These are phyloP conservation scores for Micrasema longulum DNA, from an alignment of 1,140 invertebrate species.

Conservation along the genomic window DNA sequence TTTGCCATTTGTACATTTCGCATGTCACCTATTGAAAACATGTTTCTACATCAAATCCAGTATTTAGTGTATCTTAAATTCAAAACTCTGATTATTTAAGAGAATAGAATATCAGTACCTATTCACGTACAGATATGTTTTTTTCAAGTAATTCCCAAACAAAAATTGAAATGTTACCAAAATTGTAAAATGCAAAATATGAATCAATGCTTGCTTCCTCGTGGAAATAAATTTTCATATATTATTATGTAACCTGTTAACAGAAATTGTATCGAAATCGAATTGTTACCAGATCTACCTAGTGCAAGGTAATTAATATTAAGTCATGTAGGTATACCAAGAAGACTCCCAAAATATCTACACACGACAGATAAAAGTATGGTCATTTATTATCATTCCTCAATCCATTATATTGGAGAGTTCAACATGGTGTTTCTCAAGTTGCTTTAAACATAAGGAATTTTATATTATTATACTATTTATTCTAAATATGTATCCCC, in stretches of 20 bases:
- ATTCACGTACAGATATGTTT: too few species aligned
- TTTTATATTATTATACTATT: neutral
- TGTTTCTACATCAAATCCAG: too few species aligned
- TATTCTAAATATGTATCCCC: conserved; percentile 2
- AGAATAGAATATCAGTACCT: too few species aligned
- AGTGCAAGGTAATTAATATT: conserved; percentile 28
- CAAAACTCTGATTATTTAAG: too few species aligned
- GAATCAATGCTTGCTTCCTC: conserved; percentile 8
- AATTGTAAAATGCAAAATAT: conserved; percentile 6
- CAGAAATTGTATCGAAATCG: conserved; percentile 21
- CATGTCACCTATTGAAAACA: too few species aligned
- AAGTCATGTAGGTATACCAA: conserved; percentile 26
- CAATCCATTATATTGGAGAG: conserved; percentile 29
- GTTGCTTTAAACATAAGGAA: neutral
- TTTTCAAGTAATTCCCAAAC: too few species aligned
- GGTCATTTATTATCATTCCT: conserved; percentile 34
- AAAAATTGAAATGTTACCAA: conserved; percentile 12
- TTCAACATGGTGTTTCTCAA: conserved; percentile 2
- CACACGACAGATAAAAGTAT: too few species aligned
- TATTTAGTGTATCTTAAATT: too few species aligned
- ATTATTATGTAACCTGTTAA: neutral
- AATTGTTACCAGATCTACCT: conserved; percentile 30
- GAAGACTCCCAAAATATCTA: conserved; percentile 1
- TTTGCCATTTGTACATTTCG: too few species aligned
- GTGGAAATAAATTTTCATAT: conserved; percentile 4